A percentile compares a stretch with the other conserved stretches of the same genome.
Conservation (phyloP, 2,888 invertebrate genomes). For the Dusona sp. region DNA sequence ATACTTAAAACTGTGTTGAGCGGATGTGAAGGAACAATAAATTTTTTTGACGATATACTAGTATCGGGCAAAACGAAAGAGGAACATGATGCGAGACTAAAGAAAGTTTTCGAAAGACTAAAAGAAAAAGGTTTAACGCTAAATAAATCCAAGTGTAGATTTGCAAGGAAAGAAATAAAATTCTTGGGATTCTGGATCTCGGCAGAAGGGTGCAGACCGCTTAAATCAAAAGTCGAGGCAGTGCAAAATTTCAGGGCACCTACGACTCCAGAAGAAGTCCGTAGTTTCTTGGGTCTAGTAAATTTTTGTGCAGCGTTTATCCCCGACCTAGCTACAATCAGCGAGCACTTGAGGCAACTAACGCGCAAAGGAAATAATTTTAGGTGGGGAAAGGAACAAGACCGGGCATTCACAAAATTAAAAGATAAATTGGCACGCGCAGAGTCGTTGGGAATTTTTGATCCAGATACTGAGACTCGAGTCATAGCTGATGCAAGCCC, state of each 20-base stretch:
- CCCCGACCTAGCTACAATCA: slow-evolving; percentile 70
- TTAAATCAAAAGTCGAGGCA: slow-evolving; percentile 67
- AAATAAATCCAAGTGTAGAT: slow-evolving; percentile 69
- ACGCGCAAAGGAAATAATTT: slow-evolving; percentile 42
- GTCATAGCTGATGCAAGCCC: slow-evolving; percentile 80
- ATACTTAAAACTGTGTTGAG: slow-evolving; percentile 74
- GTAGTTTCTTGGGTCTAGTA: slow-evolving; percentile 75
- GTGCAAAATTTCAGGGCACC: slow-evolving; percentile 70
- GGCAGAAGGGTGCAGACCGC: slow-evolving; percentile 67
- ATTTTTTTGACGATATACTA: slow-evolving; percentile 82
- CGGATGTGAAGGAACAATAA: slow-evolving; percentile 78
- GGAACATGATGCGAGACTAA: slow-evolving; percentile 75
- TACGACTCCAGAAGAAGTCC: slow-evolving; percentile 70
- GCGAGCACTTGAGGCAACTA: slow-evolving; percentile 71
- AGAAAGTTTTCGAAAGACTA: slow-evolving; percentile 65
- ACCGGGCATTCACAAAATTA: slow-evolving; percentile 36
- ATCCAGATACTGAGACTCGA: slow-evolving; percentile 74
- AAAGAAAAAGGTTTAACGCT: slow-evolving; percentile 62
- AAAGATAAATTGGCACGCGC: slow-evolving; percentile 58
- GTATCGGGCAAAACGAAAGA: slow-evolving; percentile 71
- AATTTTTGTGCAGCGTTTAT: slow-evolving; percentile 76
- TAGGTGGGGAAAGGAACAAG: slow-evolving; percentile 63
- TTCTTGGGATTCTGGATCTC: slow-evolving; percentile 74
- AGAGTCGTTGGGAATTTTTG: slow-evolving; percentile 75
- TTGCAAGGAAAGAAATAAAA: slow-evolving; percentile 51